Evolutionary conservation across 35 echinoderm and acorn worm genomes (phyloP), one percentile per base, ranked within the genome.

Genomic region (Ptychodera flava): DNA sequence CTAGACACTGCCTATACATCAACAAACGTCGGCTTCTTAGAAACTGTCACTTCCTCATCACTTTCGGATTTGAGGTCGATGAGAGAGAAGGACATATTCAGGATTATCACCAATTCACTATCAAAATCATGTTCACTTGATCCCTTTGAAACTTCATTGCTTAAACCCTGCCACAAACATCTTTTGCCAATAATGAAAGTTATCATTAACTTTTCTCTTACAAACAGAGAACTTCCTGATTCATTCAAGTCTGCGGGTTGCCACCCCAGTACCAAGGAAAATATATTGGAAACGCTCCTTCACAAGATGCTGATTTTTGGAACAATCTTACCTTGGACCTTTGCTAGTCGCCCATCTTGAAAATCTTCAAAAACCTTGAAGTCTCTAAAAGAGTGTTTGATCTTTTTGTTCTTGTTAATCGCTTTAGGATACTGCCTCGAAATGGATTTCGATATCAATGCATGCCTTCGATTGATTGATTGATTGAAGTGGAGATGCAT

Each of bases 201-300:
- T 6, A 64, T 22, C 22, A 22, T 64, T 12, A 64, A 64, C 22
- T 64, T 64, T 22, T 64, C 45, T 64, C 45, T 64, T 64, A 22
- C 6, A 64, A 64, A 64, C 22, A 22, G 45, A 6, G 45, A n/a
- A n/a, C n/a, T n/a, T n/a, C n/a, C n/a, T n/a, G n/a, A n/a, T n/a
- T n/a, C n/a, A n/a, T 64, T 64, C 45, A 64, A 64, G 22, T 6
- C 45, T 64, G 45, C 22, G 45, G n/a, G 45, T 64, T 64, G 22
- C 22, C 22, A 64, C 45, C 45, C 45, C 45, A 64, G 22, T 64
- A 64, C 45, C 22, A 6, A 83, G 84, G 30, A 83, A 89, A n/a
- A n/a, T n/a, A n/a, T n/a, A n/a, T n/a, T n/a, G n/a, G n/a, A n/a
- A n/a, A n/a, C n/a, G n/a, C n/a, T n/a, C n/a, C n/a, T n/a, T n/a